Evolutionary conservation across 2,797 vertebrate species (phyloP), one percentile per base, ranked within the genome.

Genomic region (Liparis tanakae): DNA sequence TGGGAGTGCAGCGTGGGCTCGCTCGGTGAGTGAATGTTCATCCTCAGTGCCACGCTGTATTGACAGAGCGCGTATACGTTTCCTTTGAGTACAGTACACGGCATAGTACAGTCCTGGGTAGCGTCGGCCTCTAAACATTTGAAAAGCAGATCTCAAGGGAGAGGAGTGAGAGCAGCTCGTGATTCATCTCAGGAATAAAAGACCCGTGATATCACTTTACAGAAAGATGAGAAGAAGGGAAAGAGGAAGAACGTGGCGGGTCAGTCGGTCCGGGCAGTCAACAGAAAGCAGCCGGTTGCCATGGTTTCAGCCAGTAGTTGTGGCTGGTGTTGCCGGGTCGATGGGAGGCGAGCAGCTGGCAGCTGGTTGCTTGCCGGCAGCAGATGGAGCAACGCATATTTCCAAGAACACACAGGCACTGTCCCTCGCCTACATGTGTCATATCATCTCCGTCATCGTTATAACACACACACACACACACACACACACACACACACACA

Each of bases 321-420:
- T 81, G 74, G 83, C 89, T 92, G 85, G 84, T 87, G 87, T 89
- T 90, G 86, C 88, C 81, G 84, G 83, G 88, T 79, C 67, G 71
- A 84, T 85, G 84, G 82, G 74, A 90, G 80, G 85, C 72, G 88
- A 87, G 82, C 86, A 88, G 90, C 87, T 92, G 87, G 82, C 86
- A 88, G 90, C 87, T 92, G 76, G 82, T 83, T 90, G 86, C 82
- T 74, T 80, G 84, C 88, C 79, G 87, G 83, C 88, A 86, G 87
- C 91, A 94, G 92, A 92, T 93, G 90, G 91, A 91, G 85, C 82
- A 84, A 68, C 37, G 62, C 90, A 86, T 84, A 78, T 88, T 91
- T 93, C 82, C 85, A 87, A 88, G 86, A 90, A 93, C 85, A 86
- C 74, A 85, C 70, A 85, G 80, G 66, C 84, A 65, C 72, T 76